Conservation (phyloP, 2,797 vertebrate species). For the Onychomys arenicola region DNA sequence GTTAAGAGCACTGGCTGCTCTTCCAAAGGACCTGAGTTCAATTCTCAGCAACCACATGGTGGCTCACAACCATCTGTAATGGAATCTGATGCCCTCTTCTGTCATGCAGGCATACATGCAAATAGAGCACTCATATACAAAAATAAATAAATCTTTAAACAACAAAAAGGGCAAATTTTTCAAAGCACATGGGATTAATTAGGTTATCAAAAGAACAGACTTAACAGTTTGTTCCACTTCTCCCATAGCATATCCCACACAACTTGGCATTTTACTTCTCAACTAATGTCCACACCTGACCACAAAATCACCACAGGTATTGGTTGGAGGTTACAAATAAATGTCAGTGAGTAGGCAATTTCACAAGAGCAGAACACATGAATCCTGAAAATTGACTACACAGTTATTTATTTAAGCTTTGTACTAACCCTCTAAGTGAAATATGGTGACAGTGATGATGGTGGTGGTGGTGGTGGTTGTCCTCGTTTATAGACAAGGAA, state of each 20-base stretch:
- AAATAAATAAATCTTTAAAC: too few relatives aligned
- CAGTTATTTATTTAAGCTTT: neutral
- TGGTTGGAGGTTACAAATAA: neutral
- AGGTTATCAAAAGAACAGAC: neutral
- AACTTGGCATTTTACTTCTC: too few relatives aligned
- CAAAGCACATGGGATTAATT: neutral
- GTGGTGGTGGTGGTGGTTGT: neutral
- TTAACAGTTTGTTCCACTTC: neutral
- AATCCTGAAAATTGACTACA: neutral
- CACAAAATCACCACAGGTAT: neutral
- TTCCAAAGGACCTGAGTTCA: too few relatives aligned
- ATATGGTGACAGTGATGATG: neutral
- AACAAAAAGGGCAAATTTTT: neutral
- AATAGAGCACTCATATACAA: too few relatives aligned
- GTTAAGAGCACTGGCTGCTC: too few relatives aligned
- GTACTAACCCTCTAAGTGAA: neutral
- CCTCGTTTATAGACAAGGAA: neutral
- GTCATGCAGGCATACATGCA: too few relatives aligned
- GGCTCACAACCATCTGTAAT: too few relatives aligned
- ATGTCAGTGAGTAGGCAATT: neutral
- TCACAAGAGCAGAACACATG: neutral
- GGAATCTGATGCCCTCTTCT: too few relatives aligned
- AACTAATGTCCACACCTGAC: neutral
- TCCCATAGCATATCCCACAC: neutral
- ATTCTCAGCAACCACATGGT: too few relatives aligned